phyloP scores from a whole-genome alignment of 2,888 invertebrate genomes.

The Eupithecia dodoneata region DNA sequence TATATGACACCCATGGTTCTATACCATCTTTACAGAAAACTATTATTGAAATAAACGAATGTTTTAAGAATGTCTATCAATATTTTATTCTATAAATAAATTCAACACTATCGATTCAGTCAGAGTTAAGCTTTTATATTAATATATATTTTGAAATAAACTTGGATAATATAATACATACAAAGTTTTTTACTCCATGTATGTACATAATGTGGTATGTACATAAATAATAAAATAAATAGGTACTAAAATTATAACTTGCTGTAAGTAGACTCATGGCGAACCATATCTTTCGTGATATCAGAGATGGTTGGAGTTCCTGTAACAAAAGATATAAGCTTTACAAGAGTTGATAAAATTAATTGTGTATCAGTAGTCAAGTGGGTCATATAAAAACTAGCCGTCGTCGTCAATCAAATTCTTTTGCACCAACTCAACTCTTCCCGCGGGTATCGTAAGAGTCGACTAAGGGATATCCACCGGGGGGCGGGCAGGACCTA shows the following conservation, averaged over 20 bases:
- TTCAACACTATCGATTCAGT: not conserved
- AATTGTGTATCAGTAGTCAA: not conserved
- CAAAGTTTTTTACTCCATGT: too few relatives aligned
- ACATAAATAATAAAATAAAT: slow-evolving; percentile 4
- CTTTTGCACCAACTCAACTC: too few relatives aligned
- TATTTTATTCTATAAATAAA: not conserved
- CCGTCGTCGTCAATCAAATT: too few relatives aligned
- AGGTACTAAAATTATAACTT: slow-evolving; percentile 64
- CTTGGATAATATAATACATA: not conserved
- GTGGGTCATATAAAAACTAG: too few relatives aligned
- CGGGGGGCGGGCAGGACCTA: too few relatives aligned
- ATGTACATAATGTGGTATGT: not conserved
- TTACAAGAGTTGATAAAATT: not conserved
- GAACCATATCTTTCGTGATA: slow-evolving; percentile 87
- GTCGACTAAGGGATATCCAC: too few relatives aligned
- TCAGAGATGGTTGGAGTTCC: slow-evolving; percentile 87
- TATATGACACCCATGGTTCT: slow-evolving; percentile 73
- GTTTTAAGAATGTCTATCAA: not conserved
- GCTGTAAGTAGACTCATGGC: slow-evolving; percentile 86
- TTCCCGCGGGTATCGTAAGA: too few relatives aligned
- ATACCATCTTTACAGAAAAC: slow-evolving; percentile 71
- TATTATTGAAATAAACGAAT: slow-evolving; percentile 64
- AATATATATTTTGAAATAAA: not conserved
- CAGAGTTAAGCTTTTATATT: not conserved
- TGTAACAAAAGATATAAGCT: slow-evolving; percentile 53